Conservation (phyloP, 2,797 vertebrate species). For the Gila robusta region DNA sequence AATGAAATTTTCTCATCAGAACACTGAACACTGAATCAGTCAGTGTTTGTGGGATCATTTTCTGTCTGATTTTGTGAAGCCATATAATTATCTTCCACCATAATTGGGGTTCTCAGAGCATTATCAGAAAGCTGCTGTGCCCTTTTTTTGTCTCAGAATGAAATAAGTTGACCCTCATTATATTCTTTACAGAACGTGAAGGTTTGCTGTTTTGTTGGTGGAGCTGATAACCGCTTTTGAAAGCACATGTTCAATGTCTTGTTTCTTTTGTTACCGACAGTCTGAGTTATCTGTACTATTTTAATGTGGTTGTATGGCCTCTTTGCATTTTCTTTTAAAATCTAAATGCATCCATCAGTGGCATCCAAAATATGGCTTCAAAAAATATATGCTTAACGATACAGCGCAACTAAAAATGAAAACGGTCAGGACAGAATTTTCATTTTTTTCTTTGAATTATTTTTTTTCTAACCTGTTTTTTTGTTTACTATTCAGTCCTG, state of each 20-base stretch:
- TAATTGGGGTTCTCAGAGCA: conserved; percentile 43
- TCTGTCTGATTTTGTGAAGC: conserved; percentile 34
- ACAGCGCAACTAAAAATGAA: not conserved
- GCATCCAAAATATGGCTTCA: not conserved
- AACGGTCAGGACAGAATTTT: not conserved
- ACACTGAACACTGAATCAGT: conserved; percentile 12
- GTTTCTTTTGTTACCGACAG: conserved; percentile 57
- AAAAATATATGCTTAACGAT: not conserved
- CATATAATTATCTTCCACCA: conserved; percentile 51
- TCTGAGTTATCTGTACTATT: conserved; percentile 43
- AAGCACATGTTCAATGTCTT: not conserved
- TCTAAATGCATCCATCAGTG: not conserved
- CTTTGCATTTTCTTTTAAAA: conserved; percentile 14
- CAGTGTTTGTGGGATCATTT: conserved; percentile 27
- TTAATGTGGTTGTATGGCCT: not conserved
- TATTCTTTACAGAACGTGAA: conserved; percentile 11
- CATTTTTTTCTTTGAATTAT: not conserved
- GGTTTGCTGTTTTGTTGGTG: conserved; percentile 20
- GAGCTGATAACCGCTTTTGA: conserved; percentile 23
- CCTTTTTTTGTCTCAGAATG: conserved; percentile 47
- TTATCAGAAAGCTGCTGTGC: not conserved
- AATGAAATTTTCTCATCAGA: conserved; percentile 28
- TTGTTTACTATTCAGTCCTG: not conserved
- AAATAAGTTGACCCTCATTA: conserved; percentile 32
- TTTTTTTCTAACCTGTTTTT: not conserved